These are phyloP conservation scores for Argyrosomus regius DNA, from an alignment of 2,797 vertebrate genomes.

Conservation along the genomic window DNA sequence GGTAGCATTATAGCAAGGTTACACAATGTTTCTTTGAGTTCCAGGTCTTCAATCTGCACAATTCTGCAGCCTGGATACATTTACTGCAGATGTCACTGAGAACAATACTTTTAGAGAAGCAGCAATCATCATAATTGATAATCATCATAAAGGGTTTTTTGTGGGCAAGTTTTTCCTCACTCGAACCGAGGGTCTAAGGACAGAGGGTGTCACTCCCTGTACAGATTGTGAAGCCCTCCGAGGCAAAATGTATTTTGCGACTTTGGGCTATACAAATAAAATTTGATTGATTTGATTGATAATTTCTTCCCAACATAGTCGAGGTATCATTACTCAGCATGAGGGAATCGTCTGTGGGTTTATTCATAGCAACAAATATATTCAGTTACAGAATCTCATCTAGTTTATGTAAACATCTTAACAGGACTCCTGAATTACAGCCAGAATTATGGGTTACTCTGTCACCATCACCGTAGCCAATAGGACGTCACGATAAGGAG, in stretches of 20 bases:
- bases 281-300: no score
- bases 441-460: not conserved
- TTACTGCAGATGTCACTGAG: not conserved
- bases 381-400: constrained; percentile 4
- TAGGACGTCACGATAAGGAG: not conserved
- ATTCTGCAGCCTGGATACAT: not conserved
- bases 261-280: no score
- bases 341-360: not conserved
- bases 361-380: constrained; percentile 1
- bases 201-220: no score
- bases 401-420: constrained; percentile 8
- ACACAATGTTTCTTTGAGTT: not conserved
- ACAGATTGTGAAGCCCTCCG: no score
- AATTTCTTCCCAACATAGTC: not conserved
- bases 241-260: no score
- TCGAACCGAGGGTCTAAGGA: no score
- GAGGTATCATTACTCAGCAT: not conserved
- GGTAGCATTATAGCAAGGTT: no score
- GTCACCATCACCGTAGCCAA: not conserved
- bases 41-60: not conserved
- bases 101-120: not conserved
- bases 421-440: constrained; percentile 1
- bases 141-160: no score
- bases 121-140: not conserved
- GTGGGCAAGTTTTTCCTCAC: no score